A percentile compares a stretch with the other conserved stretches of the same genome.
These are phyloP conservation scores for Cybosia mesomella DNA, from an alignment of 2,888 invertebrate species.

Conservation along the genomic window DNA sequence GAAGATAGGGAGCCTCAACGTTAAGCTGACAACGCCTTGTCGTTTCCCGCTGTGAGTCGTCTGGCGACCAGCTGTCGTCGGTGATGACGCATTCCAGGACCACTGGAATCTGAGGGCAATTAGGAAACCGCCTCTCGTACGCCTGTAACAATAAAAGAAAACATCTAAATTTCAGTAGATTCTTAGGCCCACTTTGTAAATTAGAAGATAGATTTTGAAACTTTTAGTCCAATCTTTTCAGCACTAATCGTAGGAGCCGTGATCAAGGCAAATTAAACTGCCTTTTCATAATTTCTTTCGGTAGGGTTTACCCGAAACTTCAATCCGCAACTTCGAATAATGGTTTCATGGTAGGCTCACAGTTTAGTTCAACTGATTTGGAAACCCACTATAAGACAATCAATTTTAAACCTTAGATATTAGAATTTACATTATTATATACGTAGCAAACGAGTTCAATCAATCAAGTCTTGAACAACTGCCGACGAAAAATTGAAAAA, in stretches of 20 bases:
- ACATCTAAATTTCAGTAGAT: background rate
- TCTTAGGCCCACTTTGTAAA: background rate
- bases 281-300: too few species aligned
- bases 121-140: slow-evolving; percentile 97
- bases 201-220: too few species aligned
- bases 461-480: slow-evolving; percentile 4
- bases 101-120: slow-evolving; percentile 97
- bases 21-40: slow-evolving; percentile 95
- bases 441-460: background rate
- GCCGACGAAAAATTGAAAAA: background rate
- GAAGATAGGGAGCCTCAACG: slow-evolving; percentile 97
- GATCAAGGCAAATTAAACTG: too few species aligned
- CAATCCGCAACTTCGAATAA: too few species aligned
- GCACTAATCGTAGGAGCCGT: too few species aligned
- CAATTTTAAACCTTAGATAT: background rate
- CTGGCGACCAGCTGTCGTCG: slow-evolving; percentile 91
- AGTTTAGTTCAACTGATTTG: too few species aligned
- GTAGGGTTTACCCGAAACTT: too few species aligned
- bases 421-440: background rate
- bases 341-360: too few species aligned
- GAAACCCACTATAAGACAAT: background rate
- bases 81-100: slow-evolving; percentile 95
- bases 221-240: too few species aligned
- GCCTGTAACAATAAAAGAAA: slow-evolving; percentile 88
- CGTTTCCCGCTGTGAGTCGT: slow-evolving; percentile 92